Percentiles rank a stretch among this genome's conserved stretches.
Conservation (phyloP, 1,140 invertebrate genomes). For the Philaenus spumarius region DNA sequence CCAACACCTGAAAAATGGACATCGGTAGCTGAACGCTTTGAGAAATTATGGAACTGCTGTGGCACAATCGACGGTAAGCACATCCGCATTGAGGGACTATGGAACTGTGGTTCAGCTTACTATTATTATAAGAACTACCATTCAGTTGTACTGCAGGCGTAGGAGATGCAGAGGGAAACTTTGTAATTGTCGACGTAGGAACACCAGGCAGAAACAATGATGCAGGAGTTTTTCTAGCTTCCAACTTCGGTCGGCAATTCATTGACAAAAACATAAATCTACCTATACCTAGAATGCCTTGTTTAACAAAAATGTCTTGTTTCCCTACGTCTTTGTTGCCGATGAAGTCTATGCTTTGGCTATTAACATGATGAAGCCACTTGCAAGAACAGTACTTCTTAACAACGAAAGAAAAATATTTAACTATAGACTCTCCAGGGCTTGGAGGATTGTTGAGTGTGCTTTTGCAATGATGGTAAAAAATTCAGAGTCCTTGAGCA, state of each 20-base stretch:
- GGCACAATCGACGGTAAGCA: constrained; percentile 19
- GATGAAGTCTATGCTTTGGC: constrained; percentile 37
- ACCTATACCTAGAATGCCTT: neutral
- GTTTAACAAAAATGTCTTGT: neutral
- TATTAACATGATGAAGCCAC: constrained; percentile 42
- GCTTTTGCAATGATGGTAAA: constrained; percentile 29
- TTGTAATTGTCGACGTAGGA: constrained; percentile 41
- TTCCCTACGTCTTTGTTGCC: constrained; percentile 2
- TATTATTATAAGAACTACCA: constrained; percentile 43
- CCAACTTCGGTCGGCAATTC: constrained; percentile 17
- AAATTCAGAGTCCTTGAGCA: constrained; percentile 17
- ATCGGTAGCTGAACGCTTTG: constrained; percentile 29
- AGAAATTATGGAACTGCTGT: constrained; percentile 30
- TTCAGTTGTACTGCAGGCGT: constrained; percentile 42
- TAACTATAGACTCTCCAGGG: constrained; percentile 28
- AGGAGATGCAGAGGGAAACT: constrained; percentile 41
- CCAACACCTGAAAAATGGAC: constrained; percentile 26
- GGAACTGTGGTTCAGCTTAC: constrained; percentile 35
- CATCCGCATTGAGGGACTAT: constrained; percentile 12
- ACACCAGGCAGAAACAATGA: constrained; percentile 39
- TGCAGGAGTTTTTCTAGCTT: constrained; percentile 38
- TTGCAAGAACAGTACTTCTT: constrained; percentile 34
- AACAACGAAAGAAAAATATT: constrained; percentile 34
- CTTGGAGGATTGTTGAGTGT: neutral
- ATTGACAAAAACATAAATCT: constrained; percentile 16